Evolutionary conservation across 2,797 vertebrate species (phyloP).

Genomic region (Sorex maritimensis): DNA sequence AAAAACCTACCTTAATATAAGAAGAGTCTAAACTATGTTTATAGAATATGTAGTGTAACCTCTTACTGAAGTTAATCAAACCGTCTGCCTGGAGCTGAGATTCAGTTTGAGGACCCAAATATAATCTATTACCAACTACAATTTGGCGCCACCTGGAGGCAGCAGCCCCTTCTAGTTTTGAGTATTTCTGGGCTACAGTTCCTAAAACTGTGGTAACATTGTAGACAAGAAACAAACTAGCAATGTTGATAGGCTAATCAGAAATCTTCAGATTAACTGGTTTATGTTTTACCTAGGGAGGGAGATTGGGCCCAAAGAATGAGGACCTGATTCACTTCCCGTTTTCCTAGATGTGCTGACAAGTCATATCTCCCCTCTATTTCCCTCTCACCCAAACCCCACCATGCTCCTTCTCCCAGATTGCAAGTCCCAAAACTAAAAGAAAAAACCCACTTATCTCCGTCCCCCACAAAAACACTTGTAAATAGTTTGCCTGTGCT

Average conservation of each 20-base stretch:
- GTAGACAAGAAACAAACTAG: not conserved
- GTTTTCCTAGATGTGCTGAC: not conserved
- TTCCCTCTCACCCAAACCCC: too few relatives aligned
- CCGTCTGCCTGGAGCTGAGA: not conserved
- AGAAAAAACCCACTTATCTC: too few relatives aligned
- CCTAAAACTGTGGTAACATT: not conserved
- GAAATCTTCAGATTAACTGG: not conserved
- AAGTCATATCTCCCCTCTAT: too few relatives aligned
- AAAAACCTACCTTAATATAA: not conserved
- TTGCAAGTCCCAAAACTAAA: not conserved
- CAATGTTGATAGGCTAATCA: too few relatives aligned
- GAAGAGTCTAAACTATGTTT: not conserved
- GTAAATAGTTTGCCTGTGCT: conserved; percentile 40
- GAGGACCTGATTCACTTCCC: not conserved
- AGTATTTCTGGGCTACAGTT: not conserved
- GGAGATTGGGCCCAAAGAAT: not conserved
- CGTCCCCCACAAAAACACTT: not conserved
- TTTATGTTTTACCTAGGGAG: not conserved
- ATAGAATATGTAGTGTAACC: not conserved
- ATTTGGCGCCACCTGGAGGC: not conserved
- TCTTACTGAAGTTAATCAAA: not conserved
- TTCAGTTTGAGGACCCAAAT: not conserved
- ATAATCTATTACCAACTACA: not conserved
- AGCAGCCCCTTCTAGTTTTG: not conserved
- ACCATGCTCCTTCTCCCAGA: not conserved